Conservation (phyloP, 2,113 vertebrate species). For the Thomomys bottae region DNA sequence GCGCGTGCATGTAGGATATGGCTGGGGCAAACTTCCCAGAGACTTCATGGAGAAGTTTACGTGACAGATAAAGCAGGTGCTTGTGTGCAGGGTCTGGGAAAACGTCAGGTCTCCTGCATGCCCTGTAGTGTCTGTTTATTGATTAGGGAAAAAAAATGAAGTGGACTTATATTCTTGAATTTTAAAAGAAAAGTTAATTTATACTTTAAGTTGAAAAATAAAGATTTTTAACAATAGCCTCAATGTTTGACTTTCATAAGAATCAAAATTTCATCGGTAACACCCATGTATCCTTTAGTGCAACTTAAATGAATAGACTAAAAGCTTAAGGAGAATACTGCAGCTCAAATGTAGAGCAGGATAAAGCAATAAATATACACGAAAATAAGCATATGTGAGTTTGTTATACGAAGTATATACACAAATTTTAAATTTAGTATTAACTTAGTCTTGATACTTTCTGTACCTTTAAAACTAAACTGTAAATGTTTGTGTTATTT, state of each 20-base stretch:
- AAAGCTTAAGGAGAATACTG: slow-evolving; percentile 60
- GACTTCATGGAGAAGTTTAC: slow-evolving; percentile 66
- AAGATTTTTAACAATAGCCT: slow-evolving; percentile 68
- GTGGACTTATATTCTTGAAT: too few species aligned
- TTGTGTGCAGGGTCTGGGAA: slow-evolving; percentile 61
- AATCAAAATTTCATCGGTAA: slow-evolving; percentile 36
- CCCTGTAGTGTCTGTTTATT: slow-evolving; percentile 31
- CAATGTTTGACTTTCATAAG: slow-evolving; percentile 57
- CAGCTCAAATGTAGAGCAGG: slow-evolving; percentile 63
- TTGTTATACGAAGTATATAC: slow-evolving; percentile 34
- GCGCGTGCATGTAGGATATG: slow-evolving; percentile 72
- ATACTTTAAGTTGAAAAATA: slow-evolving; percentile 48
- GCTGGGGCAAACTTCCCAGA: slow-evolving; percentile 80
- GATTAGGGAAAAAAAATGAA: neutral
- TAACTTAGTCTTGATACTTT: slow-evolving; percentile 60
- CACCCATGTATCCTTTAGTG: slow-evolving; percentile 58
- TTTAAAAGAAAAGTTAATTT: slow-evolving; percentile 62
- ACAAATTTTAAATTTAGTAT: slow-evolving; percentile 42
- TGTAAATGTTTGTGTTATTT: neutral
- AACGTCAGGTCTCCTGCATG: slow-evolving; percentile 18
- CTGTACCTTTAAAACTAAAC: neutral
- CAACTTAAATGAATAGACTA: slow-evolving; percentile 59
- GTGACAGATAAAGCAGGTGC: slow-evolving; percentile 33
- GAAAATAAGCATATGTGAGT: neutral
- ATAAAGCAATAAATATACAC: slow-evolving; percentile 48